A percentile compares a stretch with the other conserved stretches of the same genome.
phyloP scores from a whole-genome alignment of 1,140 invertebrate species.

The Latrodectus geometricus region DNA sequence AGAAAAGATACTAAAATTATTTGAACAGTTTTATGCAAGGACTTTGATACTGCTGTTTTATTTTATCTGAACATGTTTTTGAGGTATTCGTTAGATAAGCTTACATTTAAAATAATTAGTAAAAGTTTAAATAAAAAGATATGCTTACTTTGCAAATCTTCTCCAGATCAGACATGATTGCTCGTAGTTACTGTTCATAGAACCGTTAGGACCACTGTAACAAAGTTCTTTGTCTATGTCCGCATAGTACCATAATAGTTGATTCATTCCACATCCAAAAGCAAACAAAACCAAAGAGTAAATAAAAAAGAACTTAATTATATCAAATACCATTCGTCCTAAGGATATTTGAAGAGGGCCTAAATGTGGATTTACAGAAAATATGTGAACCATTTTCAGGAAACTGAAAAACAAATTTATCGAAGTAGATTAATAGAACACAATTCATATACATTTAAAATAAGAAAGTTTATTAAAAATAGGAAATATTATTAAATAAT shows the following conservation, averaged over 20 bases:
- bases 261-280: constrained; percentile 91
- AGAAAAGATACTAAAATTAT: too few species aligned
- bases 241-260: constrained; percentile 96
- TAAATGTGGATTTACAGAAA: constrained; percentile 93
- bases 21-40: too few species aligned
- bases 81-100: too few species aligned
- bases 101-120: too few species aligned
- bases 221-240: constrained; percentile 87
- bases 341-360: constrained; percentile 91
- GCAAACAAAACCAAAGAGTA: constrained; percentile 90
- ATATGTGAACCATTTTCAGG: constrained; percentile 93
- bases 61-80: too few species aligned
- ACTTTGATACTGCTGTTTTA: too few species aligned
- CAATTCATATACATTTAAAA: not conserved
- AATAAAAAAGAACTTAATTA: constrained; percentile 94
- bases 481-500: not conserved
- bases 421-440: not conserved
- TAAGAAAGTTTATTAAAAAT: not conserved
- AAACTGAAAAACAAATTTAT: constrained; percentile 74
- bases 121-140: not conserved
- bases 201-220: constrained; percentile 78
- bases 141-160: constrained; percentile 82
- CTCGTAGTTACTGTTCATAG: constrained; percentile 81
- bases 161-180: constrained; percentile 87
- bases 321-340: constrained; percentile 92